These are phyloP conservation scores for Eristalinus aeneus DNA, from an alignment of 2,888 invertebrate species.

Conservation along the genomic window DNA sequence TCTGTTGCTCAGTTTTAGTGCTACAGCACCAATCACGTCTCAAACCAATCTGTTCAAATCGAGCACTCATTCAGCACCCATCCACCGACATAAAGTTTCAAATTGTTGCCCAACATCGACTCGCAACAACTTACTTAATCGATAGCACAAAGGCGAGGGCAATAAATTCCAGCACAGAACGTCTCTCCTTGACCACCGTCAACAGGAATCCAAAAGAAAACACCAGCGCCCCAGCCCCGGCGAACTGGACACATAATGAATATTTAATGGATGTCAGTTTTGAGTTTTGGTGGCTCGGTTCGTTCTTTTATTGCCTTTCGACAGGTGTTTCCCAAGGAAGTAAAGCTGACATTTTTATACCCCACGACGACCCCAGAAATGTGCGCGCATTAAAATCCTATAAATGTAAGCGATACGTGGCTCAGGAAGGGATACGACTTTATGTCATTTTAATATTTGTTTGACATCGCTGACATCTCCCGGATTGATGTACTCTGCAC, in stretches of 20 bases:
- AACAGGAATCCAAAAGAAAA: background rate
- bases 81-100: background rate
- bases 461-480: conserved; percentile 31
- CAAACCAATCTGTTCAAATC: background rate
- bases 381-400: conserved; percentile 37
- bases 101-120: background rate
- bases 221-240: background rate
- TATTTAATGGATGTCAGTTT: conserved; percentile 24
- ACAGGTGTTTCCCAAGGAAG: conserved; percentile 44
- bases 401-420: conserved; percentile 38
- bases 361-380: conserved; percentile 3
- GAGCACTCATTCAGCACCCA: background rate
- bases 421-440: background rate
- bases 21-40: no score
- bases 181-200: background rate
- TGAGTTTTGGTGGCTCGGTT: conserved; percentile 5
- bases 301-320: background rate
- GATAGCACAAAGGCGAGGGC: background rate
- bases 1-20: no score
- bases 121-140: background rate
- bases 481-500: conserved; percentile 30
- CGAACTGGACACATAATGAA: background rate
- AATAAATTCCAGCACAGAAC: background rate
- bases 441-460: conserved; percentile 41
- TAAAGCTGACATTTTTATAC: conserved; percentile 34